These are phyloP conservation scores for Drosophila virilis DNA, from an alignment of 1,140 invertebrate species.

Conservation along the genomic window DNA sequence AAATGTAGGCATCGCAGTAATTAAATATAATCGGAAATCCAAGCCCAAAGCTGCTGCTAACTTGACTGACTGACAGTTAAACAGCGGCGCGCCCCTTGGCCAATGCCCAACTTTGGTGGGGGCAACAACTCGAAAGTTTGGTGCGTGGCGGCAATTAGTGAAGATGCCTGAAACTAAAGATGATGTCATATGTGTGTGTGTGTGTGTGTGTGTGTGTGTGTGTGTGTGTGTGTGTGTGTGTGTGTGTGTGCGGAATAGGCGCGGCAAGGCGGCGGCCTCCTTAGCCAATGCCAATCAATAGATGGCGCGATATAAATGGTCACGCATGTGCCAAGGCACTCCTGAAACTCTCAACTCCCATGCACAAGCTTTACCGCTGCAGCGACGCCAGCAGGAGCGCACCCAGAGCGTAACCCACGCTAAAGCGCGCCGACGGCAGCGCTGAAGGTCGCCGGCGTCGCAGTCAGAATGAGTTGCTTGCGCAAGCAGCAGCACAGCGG, in stretches of 20 bases:
- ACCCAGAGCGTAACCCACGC: constrained; percentile 20
- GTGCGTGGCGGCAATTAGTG: constrained; percentile 53
- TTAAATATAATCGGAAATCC: constrained; percentile 32
- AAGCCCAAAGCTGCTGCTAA: constrained; percentile 23
- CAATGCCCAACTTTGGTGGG: constrained; percentile 46
- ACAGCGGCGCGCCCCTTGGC: constrained; percentile 37
- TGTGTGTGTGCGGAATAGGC: constrained; percentile 26
- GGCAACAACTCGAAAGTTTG: constrained; percentile 39
- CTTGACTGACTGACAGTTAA: constrained; percentile 34
- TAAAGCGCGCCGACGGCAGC: not conserved
- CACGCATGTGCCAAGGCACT: constrained; percentile 64
- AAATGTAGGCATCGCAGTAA: constrained; percentile 30
- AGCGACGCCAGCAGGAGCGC: not conserved
- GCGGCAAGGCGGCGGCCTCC: constrained; percentile 30
- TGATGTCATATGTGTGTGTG: constrained; percentile 38
- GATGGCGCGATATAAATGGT: constrained; percentile 64
- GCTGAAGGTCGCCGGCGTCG: constrained; percentile 42
- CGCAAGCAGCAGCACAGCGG: constrained; percentile 51
- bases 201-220: constrained; percentile 20
- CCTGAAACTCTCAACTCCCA: constrained; percentile 48
- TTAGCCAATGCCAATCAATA: constrained; percentile 44
- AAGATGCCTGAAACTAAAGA: constrained; percentile 36
- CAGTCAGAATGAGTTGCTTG: constrained; percentile 52
- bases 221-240: constrained; percentile 14
- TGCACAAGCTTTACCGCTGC: constrained; percentile 25